phyloP scores from a whole-genome alignment of 2,888 invertebrate genomes.

The Pyrrhia umbra region DNA sequence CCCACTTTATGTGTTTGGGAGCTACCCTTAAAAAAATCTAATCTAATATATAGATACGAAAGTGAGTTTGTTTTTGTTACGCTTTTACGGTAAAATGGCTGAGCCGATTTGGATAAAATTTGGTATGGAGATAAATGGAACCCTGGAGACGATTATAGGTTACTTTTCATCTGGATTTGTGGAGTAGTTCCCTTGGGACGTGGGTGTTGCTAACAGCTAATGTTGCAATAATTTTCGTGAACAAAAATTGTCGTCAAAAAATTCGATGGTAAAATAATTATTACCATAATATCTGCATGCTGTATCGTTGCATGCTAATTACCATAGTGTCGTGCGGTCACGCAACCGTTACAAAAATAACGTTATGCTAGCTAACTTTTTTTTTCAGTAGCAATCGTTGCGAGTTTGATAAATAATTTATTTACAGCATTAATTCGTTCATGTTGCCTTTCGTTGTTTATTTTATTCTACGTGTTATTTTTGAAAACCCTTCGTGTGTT shows the following conservation, averaged over 20 bases:
- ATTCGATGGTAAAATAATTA: conserved; percentile 51
- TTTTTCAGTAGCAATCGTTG: conserved; percentile 39
- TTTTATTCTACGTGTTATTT: conserved; percentile 1
- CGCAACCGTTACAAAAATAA: conserved; percentile 61
- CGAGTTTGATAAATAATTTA: conserved; percentile 57
- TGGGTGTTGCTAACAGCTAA: too few relatives aligned
- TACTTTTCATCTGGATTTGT: too few relatives aligned
- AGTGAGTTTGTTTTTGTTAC: too few relatives aligned
- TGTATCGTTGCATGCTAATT: conserved; percentile 61
- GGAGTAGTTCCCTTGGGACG: too few relatives aligned
- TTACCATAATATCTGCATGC: conserved; percentile 58
- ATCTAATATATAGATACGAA: too few relatives aligned
- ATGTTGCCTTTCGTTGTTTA: conserved; percentile 15
- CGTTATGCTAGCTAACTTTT: conserved; percentile 43
- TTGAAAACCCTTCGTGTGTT: background rate
- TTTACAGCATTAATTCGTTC: conserved; percentile 31
- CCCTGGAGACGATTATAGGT: too few relatives aligned
- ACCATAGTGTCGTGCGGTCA: conserved; percentile 58
- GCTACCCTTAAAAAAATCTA: too few relatives aligned
- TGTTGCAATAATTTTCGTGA: conserved; percentile 30
- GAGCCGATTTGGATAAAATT: too few relatives aligned
- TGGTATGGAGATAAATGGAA: too few relatives aligned
- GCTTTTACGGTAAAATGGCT: too few relatives aligned
- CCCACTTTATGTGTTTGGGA: too few relatives aligned
- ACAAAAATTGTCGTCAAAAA: conserved; percentile 34